These are phyloP conservation scores for Eupithecia insigniata DNA, from an alignment of 2,888 invertebrate genomes.

Conservation along the genomic window DNA sequence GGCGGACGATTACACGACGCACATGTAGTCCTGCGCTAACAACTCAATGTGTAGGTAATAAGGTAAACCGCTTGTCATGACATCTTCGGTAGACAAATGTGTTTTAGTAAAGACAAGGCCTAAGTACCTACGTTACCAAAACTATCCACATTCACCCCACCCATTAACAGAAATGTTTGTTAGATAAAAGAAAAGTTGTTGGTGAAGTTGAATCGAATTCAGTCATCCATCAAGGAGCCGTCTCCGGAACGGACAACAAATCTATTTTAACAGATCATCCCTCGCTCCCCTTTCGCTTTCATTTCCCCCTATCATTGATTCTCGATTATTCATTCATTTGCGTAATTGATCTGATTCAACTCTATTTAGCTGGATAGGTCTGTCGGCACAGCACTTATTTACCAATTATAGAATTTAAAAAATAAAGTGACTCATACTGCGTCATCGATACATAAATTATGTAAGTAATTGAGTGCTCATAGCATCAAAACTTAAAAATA, in stretches of 20 bases:
- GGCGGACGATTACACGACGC: not conserved
- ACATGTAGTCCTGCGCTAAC: not conserved
- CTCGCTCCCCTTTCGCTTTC: conserved; percentile 69
- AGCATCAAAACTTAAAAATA: not conserved
- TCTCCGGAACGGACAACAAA: conserved; percentile 75
- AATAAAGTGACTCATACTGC: not conserved
- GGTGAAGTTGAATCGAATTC: conserved; percentile 68
- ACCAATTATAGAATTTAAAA: not conserved
- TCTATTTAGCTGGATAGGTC: conserved; percentile 31
- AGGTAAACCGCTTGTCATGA: not conserved
- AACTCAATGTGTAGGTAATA: not conserved
- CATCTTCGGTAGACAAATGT: conserved; percentile 4
- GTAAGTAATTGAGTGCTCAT: not conserved
- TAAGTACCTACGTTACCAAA: conserved; percentile 42
- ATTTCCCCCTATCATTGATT: conserved; percentile 58
- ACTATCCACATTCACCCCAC: conserved; percentile 53
- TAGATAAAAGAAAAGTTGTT: conserved; percentile 52
- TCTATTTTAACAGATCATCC: conserved; percentile 81
- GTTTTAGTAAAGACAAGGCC: conserved; percentile 7
- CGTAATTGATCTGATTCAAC: conserved; percentile 40
- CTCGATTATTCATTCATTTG: conserved; percentile 53
- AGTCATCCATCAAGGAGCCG: conserved; percentile 76
- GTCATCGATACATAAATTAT: not conserved
- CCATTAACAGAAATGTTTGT: conserved; percentile 39
- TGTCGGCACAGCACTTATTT: not conserved